Evolutionary conservation across 2,888 invertebrate species (phyloP), one percentile per base, ranked within the genome.

Genomic region (Pristionchus arcanus): DNA sequence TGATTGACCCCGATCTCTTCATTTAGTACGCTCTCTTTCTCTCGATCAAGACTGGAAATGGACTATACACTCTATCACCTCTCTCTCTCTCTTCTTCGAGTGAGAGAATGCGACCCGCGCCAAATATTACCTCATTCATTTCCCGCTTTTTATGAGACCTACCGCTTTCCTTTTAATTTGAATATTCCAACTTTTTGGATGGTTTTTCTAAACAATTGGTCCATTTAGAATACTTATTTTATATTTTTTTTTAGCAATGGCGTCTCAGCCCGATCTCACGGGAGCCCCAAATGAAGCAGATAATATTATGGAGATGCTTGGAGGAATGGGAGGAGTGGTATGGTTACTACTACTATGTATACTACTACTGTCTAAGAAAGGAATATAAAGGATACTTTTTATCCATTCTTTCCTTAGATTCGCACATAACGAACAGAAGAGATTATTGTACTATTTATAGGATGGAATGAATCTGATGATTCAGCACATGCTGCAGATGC

Each of bases 401-500:
- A 77, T 25, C 16, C 42, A 34, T 19, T 77, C 49, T 49, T 83
- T 7, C 13, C 3, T 4, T n/a, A n/a, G 1, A 49, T 83, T 34
- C 28, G 9, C 16, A 71, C 71, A 4, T 4, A 71, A 25, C 19
- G 16, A 16, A 71, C 34, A 25, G 49, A 49, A 9, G 42, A 49
- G 3, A 49, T 49, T 49, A 5, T 28, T 66, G 28, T 13, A 25
- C 25, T 53, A 28, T 31, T 87, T 88, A 11, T 34, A 88, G 87
- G 55, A 66, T 34, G 87, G 87, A 21, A 87, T 87, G 87, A n/a
- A 86, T 9, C 19, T 66, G 21, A 25, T 86, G 37, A 53, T 86
- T 19, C 86, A 87, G 37, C 87, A 87, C 9, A 68, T 87, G 42
- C 68, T 87, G n/a, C 49, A 63, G 53, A 84, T 84, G 84, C 19